These are phyloP conservation scores for Carcina quercana DNA, from an alignment of 2,888 invertebrate species.

Conservation along the genomic window DNA sequence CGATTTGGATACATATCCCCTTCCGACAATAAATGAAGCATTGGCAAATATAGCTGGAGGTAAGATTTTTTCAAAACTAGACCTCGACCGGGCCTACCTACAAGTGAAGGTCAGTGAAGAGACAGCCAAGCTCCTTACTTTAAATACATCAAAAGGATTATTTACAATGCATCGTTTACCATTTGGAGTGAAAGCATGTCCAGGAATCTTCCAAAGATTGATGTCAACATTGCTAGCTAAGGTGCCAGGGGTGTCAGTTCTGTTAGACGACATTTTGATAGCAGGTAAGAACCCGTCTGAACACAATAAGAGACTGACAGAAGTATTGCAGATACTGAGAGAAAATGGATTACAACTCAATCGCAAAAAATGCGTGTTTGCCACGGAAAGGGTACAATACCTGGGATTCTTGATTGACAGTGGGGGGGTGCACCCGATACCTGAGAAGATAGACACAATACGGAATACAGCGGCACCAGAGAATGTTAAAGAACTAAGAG, in stretches of 20 bases:
- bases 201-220: neutral
- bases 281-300: neutral
- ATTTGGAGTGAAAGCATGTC: too few species aligned
- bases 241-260: neutral
- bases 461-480: neutral
- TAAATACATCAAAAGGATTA: constrained; percentile 1
- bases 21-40: neutral
- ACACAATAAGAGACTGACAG: neutral
- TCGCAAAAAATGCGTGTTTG: neutral
- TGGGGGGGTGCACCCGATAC: neutral
- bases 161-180: too few species aligned
- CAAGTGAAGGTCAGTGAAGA: neutral
- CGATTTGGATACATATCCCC: neutral
- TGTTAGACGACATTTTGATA: neutral
- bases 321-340: neutral
- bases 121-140: too few species aligned
- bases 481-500: constrained; percentile 1
- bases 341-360: neutral
- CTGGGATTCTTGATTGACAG: neutral
- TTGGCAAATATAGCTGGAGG: neutral
- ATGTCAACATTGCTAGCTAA: neutral
- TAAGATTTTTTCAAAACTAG: neutral
- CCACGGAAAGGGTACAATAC: neutral
- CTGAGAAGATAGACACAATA: neutral
- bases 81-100: neutral